Evolutionary conservation across 2,888 invertebrate genomes (phyloP), one percentile per base, ranked within the genome.

Genomic region (Nomada flava): DNA sequence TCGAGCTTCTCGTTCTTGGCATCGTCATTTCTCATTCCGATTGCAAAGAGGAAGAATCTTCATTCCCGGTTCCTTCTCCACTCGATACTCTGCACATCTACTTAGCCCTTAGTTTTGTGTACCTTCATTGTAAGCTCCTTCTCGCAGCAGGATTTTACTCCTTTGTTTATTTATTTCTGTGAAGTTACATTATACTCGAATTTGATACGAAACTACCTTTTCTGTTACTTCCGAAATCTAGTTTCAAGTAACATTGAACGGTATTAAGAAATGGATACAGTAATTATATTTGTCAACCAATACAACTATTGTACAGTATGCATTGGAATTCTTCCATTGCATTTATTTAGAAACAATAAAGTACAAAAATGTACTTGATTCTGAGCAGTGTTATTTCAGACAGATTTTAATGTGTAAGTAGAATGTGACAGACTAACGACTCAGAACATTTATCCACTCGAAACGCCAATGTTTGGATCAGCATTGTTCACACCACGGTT

Each of bases 11-110:
- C 11, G 18, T 36, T 50, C 15, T 23, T 20, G 70, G 13, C 3
- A 18, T 23, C 42, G 29, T 64, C 23, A 71, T 23, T 63, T 70
- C n/a, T 62, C 60, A 52, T 60, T 53, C 53, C 53, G 50, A 42
- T 4, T 76, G 47, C 18, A 76, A 50, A 57, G 29, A 64, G 36
- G 13, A 76, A 68, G 68, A 63, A 55, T 47, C 53, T 55, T 52
- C 20, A 26, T 26, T 71, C 18, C 42, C 20, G 57, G 50, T 42
- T 57, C 36, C 71, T 71, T 71, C 57, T 76, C 59, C 42, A 71
- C 63, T 23, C n/a, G 55, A 70, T 55, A 63, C 23, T 20, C 44
- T 20, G 18, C 55, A 29, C 47, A 47, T 70, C 55, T 36, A 57
- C 55, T 23, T 57, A 47, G 64, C 55, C 15, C 55, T 47, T 15